A percentile compares a stretch with the other conserved stretches of the same genome.
Evolutionary conservation across 2,113 vertebrate genomes (phyloP).

Genomic region (Bagarius yarrelli): DNA sequence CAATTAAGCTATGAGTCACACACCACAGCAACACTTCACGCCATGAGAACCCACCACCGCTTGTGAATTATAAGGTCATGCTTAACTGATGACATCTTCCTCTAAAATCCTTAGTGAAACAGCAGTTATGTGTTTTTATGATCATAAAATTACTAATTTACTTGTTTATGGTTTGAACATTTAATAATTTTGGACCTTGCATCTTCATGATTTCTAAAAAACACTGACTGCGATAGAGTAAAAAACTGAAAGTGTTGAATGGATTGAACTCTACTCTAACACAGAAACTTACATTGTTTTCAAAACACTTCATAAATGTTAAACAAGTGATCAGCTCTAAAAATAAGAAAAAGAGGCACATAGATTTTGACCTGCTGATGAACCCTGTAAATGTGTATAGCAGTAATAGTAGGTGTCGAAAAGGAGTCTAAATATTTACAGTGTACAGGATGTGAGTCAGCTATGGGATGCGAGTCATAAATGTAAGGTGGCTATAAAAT

Average conservation of each 20-base stretch:
- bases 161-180: too few relatives aligned
- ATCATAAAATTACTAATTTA: too few relatives aligned
- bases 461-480: not conserved
- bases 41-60: not conserved
- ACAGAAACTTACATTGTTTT: not conserved
- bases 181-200: not conserved
- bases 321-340: not conserved
- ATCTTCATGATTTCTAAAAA: not conserved
- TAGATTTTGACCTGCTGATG: not conserved
- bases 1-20: not conserved
- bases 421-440: too few relatives aligned
- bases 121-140: not conserved
- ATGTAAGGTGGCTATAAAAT: not conserved
- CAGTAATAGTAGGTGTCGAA: not conserved
- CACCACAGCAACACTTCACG: not conserved
- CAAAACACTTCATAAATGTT: not conserved
- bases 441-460: not conserved
- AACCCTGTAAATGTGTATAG: not conserved
- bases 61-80: constrained; percentile 3
- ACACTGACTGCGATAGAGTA: not conserved
- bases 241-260: not conserved
- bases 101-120: not conserved
- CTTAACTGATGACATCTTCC: constrained; percentile 7
- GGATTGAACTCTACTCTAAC: not conserved
- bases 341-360: not conserved